These are phyloP conservation scores for Sebastes jordani DNA, from an alignment of 2,797 vertebrate species.

Conservation along the genomic window DNA sequence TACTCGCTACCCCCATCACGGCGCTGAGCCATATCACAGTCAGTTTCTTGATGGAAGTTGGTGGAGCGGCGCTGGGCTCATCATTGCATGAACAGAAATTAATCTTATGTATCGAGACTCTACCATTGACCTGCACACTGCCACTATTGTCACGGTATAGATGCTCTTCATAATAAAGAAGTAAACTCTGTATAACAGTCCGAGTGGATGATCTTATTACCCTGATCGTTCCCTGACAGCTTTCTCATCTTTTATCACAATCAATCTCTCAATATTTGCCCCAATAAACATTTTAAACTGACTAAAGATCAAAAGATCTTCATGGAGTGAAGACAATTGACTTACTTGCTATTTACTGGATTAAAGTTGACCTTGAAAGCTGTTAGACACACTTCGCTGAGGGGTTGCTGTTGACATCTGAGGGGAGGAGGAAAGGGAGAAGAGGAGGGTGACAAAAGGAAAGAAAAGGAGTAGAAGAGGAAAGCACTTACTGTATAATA, in stretches of 20 bases:
- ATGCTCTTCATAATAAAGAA: background rate
- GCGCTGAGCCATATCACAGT: background rate
- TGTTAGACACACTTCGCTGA: background rate
- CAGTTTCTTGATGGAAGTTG: background rate
- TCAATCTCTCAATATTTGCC: background rate
- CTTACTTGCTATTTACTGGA: background rate
- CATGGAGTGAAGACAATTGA: background rate
- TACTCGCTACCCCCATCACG: background rate
- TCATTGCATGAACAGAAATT: slow-evolving; percentile 4
- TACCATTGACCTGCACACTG: background rate
- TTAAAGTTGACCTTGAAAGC: background rate
- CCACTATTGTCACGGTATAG: background rate
- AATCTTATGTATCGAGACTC: background rate
- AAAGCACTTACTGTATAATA: background rate
- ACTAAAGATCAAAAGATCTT: background rate
- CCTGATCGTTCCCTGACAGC: background rate
- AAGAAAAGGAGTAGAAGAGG: background rate
- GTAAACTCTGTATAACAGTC: background rate
- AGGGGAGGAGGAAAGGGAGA: background rate
- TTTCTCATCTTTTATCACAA: background rate
- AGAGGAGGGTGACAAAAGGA: background rate
- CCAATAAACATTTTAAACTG: background rate
- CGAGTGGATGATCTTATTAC: background rate
- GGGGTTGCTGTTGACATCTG: background rate
- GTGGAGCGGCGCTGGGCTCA: background rate